Evolutionary conservation across 2,113 vertebrate species (phyloP).

Genomic region (Pontoporia blainvillei): DNA sequence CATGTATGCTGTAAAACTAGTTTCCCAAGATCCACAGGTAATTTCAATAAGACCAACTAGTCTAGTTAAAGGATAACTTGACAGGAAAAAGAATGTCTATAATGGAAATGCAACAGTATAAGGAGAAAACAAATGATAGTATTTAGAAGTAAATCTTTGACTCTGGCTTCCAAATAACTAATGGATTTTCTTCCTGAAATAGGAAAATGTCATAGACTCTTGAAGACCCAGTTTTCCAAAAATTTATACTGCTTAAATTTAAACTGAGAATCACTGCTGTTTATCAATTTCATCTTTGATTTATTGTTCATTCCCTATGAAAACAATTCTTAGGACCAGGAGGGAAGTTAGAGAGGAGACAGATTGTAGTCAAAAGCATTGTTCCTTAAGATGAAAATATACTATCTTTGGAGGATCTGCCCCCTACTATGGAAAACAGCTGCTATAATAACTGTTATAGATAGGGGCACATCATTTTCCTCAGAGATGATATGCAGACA

Average conservation of each 20-base stretch:
- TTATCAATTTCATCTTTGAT: conserved; percentile 6
- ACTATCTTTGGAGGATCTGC: background rate
- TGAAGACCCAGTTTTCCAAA: conserved; percentile 32
- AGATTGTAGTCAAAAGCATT: background rate
- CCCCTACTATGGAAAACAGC: background rate
- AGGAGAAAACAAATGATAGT: background rate
- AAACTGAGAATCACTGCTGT: conserved; percentile 15
- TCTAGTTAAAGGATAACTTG: background rate
- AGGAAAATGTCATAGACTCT: background rate
- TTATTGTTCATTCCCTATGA: background rate
- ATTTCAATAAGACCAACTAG: background rate
- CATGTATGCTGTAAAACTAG: background rate
- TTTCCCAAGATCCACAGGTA: background rate
- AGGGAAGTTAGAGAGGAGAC: background rate
- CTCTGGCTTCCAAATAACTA: background rate
- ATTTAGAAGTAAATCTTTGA: conserved; percentile 12
- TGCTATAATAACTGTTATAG: background rate
- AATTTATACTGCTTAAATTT: conserved; percentile 39
- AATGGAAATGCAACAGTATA: background rate
- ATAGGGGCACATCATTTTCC: background rate
- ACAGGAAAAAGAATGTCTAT: background rate
- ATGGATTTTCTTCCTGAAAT: conserved; percentile 31
- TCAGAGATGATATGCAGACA: background rate
- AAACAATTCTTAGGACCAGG: background rate
- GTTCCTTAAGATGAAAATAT: background rate